Evolutionary conservation across 2,113 vertebrate species (phyloP).

Genomic region (Mormoops blainvillei): DNA sequence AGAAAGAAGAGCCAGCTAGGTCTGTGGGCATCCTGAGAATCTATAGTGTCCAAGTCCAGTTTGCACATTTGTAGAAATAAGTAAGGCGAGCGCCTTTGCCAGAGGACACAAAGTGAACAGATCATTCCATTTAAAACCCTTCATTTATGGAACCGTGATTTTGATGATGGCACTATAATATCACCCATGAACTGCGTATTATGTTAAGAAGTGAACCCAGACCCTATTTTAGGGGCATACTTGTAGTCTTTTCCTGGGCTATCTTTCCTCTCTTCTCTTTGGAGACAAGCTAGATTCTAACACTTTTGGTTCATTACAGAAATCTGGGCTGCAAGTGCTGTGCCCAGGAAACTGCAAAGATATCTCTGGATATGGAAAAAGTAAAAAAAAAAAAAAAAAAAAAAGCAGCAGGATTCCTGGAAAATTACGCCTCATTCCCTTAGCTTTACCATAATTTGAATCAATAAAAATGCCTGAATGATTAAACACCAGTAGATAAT

Average conservation of each 20-base stretch:
- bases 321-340: background rate
- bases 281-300: background rate
- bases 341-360: background rate
- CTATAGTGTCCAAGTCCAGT: background rate
- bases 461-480: constrained; percentile 58
- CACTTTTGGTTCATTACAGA: background rate
- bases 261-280: background rate
- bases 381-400: too few relatives aligned
- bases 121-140: background rate
- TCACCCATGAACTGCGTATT: background rate
- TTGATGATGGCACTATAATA: background rate
- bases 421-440: background rate
- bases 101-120: background rate
- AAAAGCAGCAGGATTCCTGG: constrained; percentile 30
- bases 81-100: background rate
- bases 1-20: background rate
- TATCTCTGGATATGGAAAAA: background rate
- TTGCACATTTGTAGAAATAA: background rate
- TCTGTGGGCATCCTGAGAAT: background rate
- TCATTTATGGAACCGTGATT: background rate
- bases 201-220: background rate
- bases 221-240: background rate
- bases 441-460: constrained; percentile 57
- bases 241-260: background rate
- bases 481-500: constrained; percentile 64